Evolutionary conservation across 2,888 invertebrate genomes (phyloP).

Genomic region (Kuschelorhynchus macadamiae): DNA sequence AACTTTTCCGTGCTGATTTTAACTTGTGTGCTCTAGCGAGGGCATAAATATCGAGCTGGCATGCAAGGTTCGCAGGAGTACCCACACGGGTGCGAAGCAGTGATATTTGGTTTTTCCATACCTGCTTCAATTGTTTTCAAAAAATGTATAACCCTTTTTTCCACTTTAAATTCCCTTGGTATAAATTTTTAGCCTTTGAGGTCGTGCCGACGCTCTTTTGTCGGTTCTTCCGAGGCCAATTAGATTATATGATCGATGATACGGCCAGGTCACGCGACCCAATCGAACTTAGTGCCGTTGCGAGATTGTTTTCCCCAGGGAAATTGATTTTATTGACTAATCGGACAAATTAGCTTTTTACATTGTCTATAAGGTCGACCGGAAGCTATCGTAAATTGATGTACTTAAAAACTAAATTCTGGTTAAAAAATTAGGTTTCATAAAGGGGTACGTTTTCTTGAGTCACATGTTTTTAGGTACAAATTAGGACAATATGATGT

Average conservation of each 20-base stretch:
- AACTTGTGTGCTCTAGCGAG: conserved; percentile 1
- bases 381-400: no score
- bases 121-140: no score
- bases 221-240: conserved; percentile 68
- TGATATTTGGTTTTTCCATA: no score
- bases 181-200: conserved; percentile 62
- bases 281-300: conserved; percentile 38
- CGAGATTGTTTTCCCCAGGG: conserved; percentile 43
- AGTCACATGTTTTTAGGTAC: no score
- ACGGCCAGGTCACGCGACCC: conserved; percentile 62
- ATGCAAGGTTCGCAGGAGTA: conserved; percentile 27
- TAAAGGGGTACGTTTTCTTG: no score
- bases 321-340: conserved; percentile 47
- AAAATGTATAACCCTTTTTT: no score
- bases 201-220: conserved; percentile 65
- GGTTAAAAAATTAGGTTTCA: no score
- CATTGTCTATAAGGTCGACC: no score
- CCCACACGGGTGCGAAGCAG: background rate
- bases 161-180: no score
- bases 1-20: conserved; percentile 4
- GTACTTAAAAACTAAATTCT: no score
- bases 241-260: conserved; percentile 67
- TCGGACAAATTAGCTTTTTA: no score
- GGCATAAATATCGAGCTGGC: conserved; percentile 27
- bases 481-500: no score